Conservation (phyloP, 2,797 vertebrate genomes). For the Syngnathus rostellatus region DNA sequence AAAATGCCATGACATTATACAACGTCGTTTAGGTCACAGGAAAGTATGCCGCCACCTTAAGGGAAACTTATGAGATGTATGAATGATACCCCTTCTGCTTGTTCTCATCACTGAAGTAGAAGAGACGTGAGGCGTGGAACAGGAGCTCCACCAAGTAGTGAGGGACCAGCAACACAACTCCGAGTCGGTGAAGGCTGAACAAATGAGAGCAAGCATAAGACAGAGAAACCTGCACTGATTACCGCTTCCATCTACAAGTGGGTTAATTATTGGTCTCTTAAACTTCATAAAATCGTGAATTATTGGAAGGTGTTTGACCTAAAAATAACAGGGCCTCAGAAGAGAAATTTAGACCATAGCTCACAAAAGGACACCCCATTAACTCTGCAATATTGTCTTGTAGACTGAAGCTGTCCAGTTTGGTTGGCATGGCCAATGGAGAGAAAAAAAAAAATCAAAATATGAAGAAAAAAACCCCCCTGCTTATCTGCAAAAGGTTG, state of each 20-base stretch:
- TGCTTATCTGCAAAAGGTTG: too few species aligned
- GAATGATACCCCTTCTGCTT: constrained; percentile 76
- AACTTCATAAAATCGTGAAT: background rate
- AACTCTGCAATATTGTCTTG: background rate
- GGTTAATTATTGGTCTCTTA: background rate
- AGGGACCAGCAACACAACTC: constrained; percentile 76
- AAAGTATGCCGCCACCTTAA: background rate
- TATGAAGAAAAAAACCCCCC: too few species aligned
- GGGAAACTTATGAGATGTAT: background rate
- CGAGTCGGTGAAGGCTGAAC: constrained; percentile 74
- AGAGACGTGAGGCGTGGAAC: constrained; percentile 80
- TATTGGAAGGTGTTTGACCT: background rate
- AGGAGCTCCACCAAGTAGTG: constrained; percentile 82
- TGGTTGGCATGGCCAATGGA: background rate
- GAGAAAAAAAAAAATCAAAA: too few species aligned
- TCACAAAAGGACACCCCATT: background rate
- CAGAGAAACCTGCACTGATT: background rate
- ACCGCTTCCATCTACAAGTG: background rate
- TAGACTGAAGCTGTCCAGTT: background rate
- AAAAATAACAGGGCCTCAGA: background rate
- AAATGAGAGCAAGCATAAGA: constrained; percentile 2
- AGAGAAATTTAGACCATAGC: background rate
- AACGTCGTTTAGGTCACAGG: background rate
- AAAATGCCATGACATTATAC: background rate
- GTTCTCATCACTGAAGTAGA: constrained; percentile 83